These are phyloP conservation scores for Alethe castanea DNA, from an alignment of 2,113 vertebrate genomes.

Conservation along the genomic window DNA sequence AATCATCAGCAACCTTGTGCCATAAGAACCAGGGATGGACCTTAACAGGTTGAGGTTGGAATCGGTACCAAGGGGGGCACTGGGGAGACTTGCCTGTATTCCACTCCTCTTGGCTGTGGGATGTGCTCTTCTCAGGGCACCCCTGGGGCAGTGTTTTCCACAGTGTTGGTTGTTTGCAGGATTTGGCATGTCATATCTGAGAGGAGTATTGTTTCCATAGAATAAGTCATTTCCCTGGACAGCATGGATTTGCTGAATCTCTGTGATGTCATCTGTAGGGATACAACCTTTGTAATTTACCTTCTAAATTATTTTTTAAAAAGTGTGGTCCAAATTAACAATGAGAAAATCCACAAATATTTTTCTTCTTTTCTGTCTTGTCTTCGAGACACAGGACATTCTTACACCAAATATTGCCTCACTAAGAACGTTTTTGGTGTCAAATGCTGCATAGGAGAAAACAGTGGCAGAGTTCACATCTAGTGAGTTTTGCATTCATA, in stretches of 20 bases:
- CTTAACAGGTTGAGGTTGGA: not conserved
- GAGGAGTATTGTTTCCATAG: not conserved
- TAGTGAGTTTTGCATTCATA: not conserved
- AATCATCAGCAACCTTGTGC: constrained; percentile 39
- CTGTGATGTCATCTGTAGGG: not conserved
- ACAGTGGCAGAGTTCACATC: not conserved
- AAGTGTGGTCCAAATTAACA: not conserved
- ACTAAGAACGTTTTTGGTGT: not conserved
- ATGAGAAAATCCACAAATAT: not conserved
- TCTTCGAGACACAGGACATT: not conserved
- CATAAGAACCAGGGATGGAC: not conserved
- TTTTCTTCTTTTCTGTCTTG: not conserved
- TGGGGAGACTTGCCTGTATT: not conserved
- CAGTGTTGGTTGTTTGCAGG: not conserved
- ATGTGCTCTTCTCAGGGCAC: not conserved
- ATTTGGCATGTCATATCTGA: not conserved
- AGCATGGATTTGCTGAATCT: not conserved
- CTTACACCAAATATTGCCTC: not conserved
- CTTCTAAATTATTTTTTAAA: not conserved
- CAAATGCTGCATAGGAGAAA: not conserved
- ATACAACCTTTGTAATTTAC: not conserved
- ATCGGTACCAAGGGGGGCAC: not conserved
- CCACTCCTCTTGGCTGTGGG: not conserved
- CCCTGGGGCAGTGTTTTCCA: not conserved
- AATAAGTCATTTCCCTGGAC: not conserved